A percentile compares a stretch with the other conserved stretches of the same genome.
Conservation (phyloP, 1,140 invertebrate species). For the Halesus radiatus region DNA sequence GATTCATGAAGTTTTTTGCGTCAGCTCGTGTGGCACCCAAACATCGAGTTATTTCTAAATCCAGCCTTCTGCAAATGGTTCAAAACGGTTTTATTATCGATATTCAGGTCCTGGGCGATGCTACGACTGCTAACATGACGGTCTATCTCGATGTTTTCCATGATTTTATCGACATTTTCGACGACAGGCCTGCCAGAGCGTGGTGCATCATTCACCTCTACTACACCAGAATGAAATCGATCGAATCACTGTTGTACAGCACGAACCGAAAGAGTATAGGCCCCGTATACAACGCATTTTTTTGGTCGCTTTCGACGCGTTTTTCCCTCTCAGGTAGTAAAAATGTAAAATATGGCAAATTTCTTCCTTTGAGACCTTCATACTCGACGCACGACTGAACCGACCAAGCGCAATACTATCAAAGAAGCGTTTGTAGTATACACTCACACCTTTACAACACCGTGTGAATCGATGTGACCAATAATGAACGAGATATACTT, state of each 20-base stretch:
- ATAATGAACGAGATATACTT: conserved; percentile 28
- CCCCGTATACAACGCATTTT: conserved; percentile 2
- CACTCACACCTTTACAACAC: conserved; percentile 8
- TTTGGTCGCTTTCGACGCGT: conserved; percentile 21
- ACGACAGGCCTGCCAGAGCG: conserved; percentile 19
- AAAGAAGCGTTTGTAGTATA: conserved; percentile 17
- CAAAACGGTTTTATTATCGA: conserved; percentile 14
- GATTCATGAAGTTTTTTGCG: conserved; percentile 12
- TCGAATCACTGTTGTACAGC: conserved; percentile 12
- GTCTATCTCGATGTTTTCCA: conserved; percentile 22
- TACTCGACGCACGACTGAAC: background rate
- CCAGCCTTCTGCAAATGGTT: conserved; percentile 18
- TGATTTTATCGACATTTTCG: conserved; percentile 18
- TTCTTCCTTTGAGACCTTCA: background rate
- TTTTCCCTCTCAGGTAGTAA: conserved; percentile 14
- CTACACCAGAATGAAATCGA: conserved; percentile 12
- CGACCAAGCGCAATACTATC: conserved; percentile 15
- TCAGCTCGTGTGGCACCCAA: conserved; percentile 15
- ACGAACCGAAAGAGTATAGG: conserved; percentile 19
- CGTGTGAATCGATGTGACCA: conserved; percentile 5
- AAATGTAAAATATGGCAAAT: conserved; percentile 25
- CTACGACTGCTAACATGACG: conserved; percentile 19
- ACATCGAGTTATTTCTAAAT: too few species aligned
- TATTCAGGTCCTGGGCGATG: conserved; percentile 12
- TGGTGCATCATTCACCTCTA: conserved; percentile 23